Evolutionary conservation across 1,140 invertebrate genomes (phyloP).

Genomic region (Macrotrachela quadricornifera): DNA sequence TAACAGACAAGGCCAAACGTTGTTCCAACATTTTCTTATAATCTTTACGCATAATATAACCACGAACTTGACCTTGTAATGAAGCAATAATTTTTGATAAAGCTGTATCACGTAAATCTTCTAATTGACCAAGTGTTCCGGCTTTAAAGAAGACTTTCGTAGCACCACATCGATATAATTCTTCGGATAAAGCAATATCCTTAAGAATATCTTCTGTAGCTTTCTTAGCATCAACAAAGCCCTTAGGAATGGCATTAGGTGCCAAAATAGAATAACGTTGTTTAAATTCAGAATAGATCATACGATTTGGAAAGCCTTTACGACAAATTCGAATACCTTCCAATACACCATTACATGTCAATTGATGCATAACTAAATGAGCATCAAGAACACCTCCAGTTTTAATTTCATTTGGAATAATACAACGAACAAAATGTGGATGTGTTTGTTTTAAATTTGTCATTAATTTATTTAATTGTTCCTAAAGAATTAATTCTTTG

Average conservation of each 20-base stretch:
- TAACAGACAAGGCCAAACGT: constrained; percentile 82
- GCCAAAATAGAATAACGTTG: constrained; percentile 97
- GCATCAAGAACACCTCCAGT: constrained; percentile 89
- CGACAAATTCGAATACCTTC: constrained; percentile 99
- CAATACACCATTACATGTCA: constrained; percentile 99
- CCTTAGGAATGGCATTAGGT: constrained; percentile 52
- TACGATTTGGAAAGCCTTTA: constrained; percentile 99
- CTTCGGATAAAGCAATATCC: constrained; percentile 49
- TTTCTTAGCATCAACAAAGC: constrained; percentile 53
- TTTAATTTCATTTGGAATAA: constrained; percentile 98
- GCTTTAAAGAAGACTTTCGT: constrained; percentile 99
- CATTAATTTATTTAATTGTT: constrained; percentile 93
- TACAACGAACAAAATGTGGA: constrained; percentile 97
- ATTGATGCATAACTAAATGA: constrained; percentile 82
- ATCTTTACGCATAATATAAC: constrained; percentile 55
- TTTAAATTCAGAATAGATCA: constrained; percentile 99
- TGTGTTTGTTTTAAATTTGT: constrained; percentile 78
- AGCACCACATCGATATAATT: constrained; percentile 76
- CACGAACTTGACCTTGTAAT: constrained; percentile 87
- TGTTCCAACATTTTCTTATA: constrained; percentile 96
- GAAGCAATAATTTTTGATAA: constrained; percentile 89
- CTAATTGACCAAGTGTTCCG: constrained; percentile 97
- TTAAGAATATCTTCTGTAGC: constrained; percentile 56
- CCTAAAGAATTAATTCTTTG: constrained; percentile 22
- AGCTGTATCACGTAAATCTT: constrained; percentile 97